Evolutionary conservation across 2,113 vertebrate species (phyloP), one percentile per base, ranked within the genome.

Genomic region (Macaca mulatta): DNA sequence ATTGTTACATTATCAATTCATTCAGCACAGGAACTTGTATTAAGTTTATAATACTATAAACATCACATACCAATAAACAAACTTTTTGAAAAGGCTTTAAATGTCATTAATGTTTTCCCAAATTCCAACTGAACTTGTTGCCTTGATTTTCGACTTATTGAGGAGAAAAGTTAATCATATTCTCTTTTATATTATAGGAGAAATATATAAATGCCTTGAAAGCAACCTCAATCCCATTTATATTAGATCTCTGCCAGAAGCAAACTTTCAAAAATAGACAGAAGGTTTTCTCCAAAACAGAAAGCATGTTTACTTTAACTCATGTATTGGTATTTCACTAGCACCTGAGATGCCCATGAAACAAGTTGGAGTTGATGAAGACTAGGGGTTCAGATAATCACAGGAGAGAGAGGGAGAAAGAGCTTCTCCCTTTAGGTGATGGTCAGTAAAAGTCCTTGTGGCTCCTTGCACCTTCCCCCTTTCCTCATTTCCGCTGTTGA

Each of bases 61-160:
- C 52, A 82, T 67, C 30, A 86, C 45, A 23, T 78, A 97, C 75
- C 38, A 94, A 11, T 81, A 93, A 90, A 74, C 61, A 57, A 92
- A 50, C 25, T 96, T 90, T 64, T 57, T 55, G 83, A 94, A 96
- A 97, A 94, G 67, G 50, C 89, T 97, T 98, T 88, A 93, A 97
- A 95, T 64, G 20, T 93, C 18, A 7, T 89, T 96, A 75, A 50
- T 35, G 8, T 97, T 97, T 95, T 94, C 90, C 67, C 72, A 75
- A 57, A 52, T 98, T 93, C 50, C 77, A 93, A 3, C 0, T 84
- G 57, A 98, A 94, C 38, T 84, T 69, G 0, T 82, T 95, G 74
- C 86, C 40, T 96, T 96, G 91, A 22, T 77, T 98, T 90, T 35
- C 87, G 50, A 91, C 6, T 94, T 83, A 86, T 3, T 77, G 55